Evolutionary conservation across 2,888 invertebrate species (phyloP), one percentile per base, ranked within the genome.

Genomic region (Andrena fulva): DNA sequence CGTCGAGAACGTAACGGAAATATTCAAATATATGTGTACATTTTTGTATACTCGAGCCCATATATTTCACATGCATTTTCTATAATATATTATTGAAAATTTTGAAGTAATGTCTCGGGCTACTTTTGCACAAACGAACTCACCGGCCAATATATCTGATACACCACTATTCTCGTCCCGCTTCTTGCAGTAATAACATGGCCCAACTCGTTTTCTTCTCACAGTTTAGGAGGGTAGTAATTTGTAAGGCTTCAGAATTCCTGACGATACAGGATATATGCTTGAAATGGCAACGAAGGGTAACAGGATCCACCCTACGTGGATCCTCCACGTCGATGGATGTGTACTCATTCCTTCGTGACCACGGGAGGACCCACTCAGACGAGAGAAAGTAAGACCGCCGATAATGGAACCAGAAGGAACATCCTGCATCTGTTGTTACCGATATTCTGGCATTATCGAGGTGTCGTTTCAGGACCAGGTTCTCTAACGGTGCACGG

Each of bases 361-460:
- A 73, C 75, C 76, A 77, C 81, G 86, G 84, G 85, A 87, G 87
- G 79, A 89, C 86, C 86, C 89, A 90, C 90, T 91, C 90, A 86
- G 77, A 81, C 89, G 87, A 89, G 78, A 89, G 84, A 83, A 90
- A 88, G 90, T 91, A 90, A 91, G 89, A 89, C 89, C 85, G 72
- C 80, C 89, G 89, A 91, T 91, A 91, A 91, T 90, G 89, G 90
- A 91, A 85, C 80, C 73, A 8, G 86, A 82, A 89, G 85, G 85
- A 89, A 89, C 85, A 83, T 63, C 56, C 52, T 33, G 29, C 56
- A 29, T 56, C 59, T 69, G 50, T 42, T 54, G 33, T 68, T 66
- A 66, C 77, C 73, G 42, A 29, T 77, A 68, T 76, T 80, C 63
- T 52, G 68, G 70, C 64, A 80, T 83, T 85, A 85, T 71, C 70